Evolutionary conservation across 2,113 vertebrate genomes (phyloP).

Genomic region (Limnothrissa miodon): DNA sequence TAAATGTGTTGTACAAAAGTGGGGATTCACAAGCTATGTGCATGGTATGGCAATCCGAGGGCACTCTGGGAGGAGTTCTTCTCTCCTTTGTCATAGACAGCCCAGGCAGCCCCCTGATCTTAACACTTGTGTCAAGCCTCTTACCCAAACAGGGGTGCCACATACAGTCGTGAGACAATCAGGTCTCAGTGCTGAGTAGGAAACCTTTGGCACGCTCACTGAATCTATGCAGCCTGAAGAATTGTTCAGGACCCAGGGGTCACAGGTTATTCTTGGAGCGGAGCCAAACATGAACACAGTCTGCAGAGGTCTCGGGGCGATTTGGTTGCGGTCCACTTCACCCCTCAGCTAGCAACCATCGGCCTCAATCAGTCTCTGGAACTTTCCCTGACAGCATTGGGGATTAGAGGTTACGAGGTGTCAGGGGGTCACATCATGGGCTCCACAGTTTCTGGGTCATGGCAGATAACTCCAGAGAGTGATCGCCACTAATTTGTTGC

Average conservation of each 20-base stretch:
- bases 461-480: neutral
- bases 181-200: neutral
- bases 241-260: neutral
- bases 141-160: neutral
- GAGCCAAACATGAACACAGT: constrained; percentile 13
- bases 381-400: neutral
- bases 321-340: constrained; percentile 17
- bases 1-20: neutral
- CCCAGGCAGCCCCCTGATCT: neutral
- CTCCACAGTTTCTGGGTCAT: constrained; percentile 2
- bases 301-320: neutral
- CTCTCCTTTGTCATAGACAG: neutral
- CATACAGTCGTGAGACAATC: neutral
- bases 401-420: neutral
- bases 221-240: neutral
- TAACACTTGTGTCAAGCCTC: neutral
- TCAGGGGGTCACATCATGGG: neutral
- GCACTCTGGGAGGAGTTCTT: neutral
- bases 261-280: constrained; percentile 11
- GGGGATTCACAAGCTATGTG: neutral
- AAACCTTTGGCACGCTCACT: neutral
- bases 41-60: neutral
- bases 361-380: constrained; percentile 17
- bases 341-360: constrained; percentile 10
- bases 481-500: neutral